These are phyloP conservation scores for Bovichtus diacanthus DNA, from an alignment of 2,797 vertebrate species.

Conservation along the genomic window DNA sequence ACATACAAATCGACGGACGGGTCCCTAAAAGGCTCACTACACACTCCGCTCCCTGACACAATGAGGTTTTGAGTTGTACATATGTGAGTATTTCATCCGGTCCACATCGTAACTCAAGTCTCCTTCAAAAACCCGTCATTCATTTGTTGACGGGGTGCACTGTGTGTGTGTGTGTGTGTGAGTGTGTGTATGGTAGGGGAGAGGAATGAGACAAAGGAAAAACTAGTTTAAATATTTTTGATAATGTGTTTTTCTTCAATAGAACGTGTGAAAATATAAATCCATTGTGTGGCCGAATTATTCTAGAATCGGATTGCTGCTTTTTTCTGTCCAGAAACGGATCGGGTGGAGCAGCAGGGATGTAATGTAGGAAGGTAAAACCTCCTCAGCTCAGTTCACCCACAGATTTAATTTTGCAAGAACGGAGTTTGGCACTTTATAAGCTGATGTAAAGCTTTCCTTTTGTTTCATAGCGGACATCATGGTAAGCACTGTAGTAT, in stretches of 20 bases:
- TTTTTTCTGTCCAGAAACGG: slow-evolving; percentile 7
- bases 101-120: neutral
- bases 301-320: neutral
- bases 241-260: slow-evolving; percentile 15
- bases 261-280: neutral
- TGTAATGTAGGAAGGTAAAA: slow-evolving; percentile 3
- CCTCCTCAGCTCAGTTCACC: slow-evolving; percentile 1
- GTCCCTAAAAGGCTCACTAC: neutral
- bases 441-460: neutral
- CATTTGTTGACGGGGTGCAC: neutral
- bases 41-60: neutral
- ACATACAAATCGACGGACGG: neutral
- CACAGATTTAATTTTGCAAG: neutral
- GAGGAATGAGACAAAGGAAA: slow-evolving; percentile 20
- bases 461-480: neutral
- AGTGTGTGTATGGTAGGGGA: neutral
- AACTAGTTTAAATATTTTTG: slow-evolving; percentile 19
- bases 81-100: neutral
- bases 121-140: slow-evolving; percentile 27
- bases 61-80: neutral
- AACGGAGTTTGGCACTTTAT: neutral
- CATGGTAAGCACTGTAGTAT: neutral
- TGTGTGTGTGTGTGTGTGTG: neutral
- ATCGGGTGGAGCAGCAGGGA: slow-evolving; percentile 6
- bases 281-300: slow-evolving; percentile 1